Evolutionary conservation across 2,113 vertebrate genomes (phyloP).

Genomic region (Trogon surrucura): DNA sequence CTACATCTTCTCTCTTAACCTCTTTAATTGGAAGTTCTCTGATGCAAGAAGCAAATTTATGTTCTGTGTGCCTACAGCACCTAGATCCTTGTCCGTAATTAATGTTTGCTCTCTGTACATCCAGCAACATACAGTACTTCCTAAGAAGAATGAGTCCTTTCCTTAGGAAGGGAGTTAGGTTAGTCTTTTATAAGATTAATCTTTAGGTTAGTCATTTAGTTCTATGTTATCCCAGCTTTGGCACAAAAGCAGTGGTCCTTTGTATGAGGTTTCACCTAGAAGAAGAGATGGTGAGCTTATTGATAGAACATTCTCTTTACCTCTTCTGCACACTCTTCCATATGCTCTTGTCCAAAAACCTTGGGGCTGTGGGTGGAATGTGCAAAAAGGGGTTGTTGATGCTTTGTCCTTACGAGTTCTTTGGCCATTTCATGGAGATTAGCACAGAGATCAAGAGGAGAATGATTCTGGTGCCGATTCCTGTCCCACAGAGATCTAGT

Average conservation of each 20-base stretch:
- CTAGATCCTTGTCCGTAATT: not conserved
- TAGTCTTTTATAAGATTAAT: not conserved
- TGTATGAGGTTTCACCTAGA: not conserved
- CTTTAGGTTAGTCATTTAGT: not conserved
- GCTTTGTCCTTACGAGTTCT: not conserved
- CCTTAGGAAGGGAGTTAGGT: not conserved
- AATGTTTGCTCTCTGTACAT: not conserved
- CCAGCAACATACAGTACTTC: not conserved
- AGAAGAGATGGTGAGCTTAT: not conserved
- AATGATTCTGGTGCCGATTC: not conserved
- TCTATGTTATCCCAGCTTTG: not conserved
- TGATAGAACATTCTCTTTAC: not conserved
- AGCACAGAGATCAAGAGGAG: not conserved
- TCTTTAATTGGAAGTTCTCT: not conserved
- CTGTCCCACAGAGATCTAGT: not conserved
- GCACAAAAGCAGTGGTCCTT: not conserved
- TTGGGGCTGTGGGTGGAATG: rapidly evolving
- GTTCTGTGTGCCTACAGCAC: not conserved
- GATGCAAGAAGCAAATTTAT: not conserved
- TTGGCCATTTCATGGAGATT: not conserved
- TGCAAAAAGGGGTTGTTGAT: not conserved
- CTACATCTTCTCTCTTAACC: not conserved
- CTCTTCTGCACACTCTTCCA: not conserved
- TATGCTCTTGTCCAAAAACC: not conserved
- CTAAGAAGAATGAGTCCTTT: not conserved